A percentile compares a stretch with the other conserved stretches of the same genome.
phyloP scores from a whole-genome alignment of 2,113 vertebrate genomes.

The Carlito syrichta region DNA sequence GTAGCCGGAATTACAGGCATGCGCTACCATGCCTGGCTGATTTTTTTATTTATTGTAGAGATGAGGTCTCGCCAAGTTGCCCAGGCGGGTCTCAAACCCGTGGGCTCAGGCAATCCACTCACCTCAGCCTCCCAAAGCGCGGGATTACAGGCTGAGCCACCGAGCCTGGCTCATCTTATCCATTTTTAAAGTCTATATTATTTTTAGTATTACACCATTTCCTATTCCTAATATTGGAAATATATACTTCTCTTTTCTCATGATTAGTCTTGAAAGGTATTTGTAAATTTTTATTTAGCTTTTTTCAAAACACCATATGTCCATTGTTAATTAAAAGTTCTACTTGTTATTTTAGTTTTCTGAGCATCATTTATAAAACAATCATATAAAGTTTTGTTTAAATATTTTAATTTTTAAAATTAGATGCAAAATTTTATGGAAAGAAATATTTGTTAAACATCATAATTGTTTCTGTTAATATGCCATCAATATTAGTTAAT shows the following conservation, averaged over 20 bases:
- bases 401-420: neutral
- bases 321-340: neutral
- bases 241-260: neutral
- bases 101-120: too few relatives aligned
- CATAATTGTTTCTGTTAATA: neutral
- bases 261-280: neutral
- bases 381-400: too few relatives aligned
- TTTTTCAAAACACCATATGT: neutral
- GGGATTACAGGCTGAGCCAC: too few relatives aligned
- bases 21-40: too few relatives aligned
- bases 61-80: too few relatives aligned
- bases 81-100: too few relatives aligned
- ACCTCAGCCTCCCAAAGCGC: too few relatives aligned
- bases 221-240: neutral
- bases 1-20: too few relatives aligned
- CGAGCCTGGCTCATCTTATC: too few relatives aligned
- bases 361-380: too few relatives aligned
- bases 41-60: too few relatives aligned
- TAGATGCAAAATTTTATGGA: neutral
- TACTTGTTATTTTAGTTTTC: neutral
- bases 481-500: neutral
- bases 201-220: neutral
- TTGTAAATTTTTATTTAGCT: neutral
- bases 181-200: neutral
- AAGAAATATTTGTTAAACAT: neutral